phyloP scores from a whole-genome alignment of 2,797 vertebrate species.

The Acrossocheilus wenchowensis region DNA sequence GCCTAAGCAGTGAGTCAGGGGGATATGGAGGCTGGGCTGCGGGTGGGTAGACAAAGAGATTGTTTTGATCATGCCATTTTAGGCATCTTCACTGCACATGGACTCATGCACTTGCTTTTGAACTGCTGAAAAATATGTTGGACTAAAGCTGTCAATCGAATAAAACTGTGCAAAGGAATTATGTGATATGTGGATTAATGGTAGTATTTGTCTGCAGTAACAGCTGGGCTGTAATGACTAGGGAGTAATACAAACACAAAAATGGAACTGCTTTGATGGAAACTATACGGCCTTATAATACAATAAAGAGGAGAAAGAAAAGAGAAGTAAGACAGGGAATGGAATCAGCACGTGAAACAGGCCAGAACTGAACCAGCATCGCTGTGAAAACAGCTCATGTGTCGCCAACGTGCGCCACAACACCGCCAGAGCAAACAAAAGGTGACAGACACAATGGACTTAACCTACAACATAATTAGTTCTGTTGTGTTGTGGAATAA shows the following conservation, averaged over 20 bases:
- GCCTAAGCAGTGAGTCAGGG: conserved; percentile 17
- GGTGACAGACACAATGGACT: background rate
- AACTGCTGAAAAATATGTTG: background rate
- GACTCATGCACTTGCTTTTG: background rate
- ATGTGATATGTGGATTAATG: conserved; percentile 3
- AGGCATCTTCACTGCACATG: background rate
- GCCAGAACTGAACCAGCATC: background rate
- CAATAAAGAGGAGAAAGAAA: background rate
- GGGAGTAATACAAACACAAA: background rate
- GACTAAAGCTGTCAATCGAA: background rate
- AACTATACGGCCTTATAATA: background rate
- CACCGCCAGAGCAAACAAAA: conserved; percentile 10
- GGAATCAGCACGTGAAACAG: background rate
- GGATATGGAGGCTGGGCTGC: conserved; percentile 24
- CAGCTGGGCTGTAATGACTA: background rate
- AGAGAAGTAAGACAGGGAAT: background rate
- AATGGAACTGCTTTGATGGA: background rate
- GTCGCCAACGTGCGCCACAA: background rate
- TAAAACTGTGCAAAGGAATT: background rate
- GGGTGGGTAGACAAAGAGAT: conserved; percentile 23
- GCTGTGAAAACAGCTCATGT: background rate
- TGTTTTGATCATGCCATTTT: conserved; percentile 29
- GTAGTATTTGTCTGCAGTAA: background rate
- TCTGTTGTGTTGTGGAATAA: conserved; percentile 1
- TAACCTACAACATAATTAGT: conserved; percentile 3